Percentiles rank a stretch among this genome's conserved stretches.
phyloP scores from a whole-genome alignment of 2,888 invertebrate species.

The Melikaiella ostensackeni region DNA sequence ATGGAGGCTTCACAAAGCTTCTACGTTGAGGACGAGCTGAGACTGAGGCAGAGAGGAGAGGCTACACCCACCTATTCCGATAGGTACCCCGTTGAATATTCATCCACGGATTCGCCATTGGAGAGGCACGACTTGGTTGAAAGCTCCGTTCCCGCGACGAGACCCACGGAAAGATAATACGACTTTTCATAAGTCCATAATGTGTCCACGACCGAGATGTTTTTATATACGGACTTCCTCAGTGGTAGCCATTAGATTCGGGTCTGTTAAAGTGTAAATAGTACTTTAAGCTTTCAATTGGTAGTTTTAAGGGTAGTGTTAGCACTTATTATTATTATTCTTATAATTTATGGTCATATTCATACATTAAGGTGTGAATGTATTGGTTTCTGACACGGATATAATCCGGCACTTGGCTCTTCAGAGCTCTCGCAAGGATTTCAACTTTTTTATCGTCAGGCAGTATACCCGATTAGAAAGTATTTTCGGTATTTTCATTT shows the following conservation, averaged over 20 bases:
- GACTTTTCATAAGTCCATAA: constrained; percentile 33
- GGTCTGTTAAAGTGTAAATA: constrained; percentile 33
- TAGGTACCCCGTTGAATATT: constrained; percentile 71
- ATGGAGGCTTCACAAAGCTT: constrained; percentile 73
- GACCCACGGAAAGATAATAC: constrained; percentile 73
- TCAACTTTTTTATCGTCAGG: background rate
- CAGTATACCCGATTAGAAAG: background rate
- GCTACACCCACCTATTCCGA: constrained; percentile 72
- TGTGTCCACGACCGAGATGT: background rate
- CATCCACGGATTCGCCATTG: constrained; percentile 70
- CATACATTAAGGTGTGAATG: constrained; percentile 21
- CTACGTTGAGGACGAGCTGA: constrained; percentile 68
- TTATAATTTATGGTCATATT: constrained; percentile 34
- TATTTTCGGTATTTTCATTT: background rate
- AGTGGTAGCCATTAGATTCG: constrained; percentile 18
- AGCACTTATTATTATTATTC: constrained; percentile 16
- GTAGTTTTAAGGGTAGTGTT: constrained; percentile 18
- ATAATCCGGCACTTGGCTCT: constrained; percentile 9
- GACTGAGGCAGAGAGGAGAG: constrained; percentile 68
- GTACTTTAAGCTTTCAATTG: constrained; percentile 28
- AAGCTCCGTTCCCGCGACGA: constrained; percentile 71
- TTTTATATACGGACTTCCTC: constrained; percentile 24
- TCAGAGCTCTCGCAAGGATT: background rate
- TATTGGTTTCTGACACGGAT: constrained; percentile 21
- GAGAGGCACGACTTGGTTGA: constrained; percentile 75